These are phyloP conservation scores for Troides aeacus DNA, from an alignment of 2,888 invertebrate genomes.

Conservation along the genomic window DNA sequence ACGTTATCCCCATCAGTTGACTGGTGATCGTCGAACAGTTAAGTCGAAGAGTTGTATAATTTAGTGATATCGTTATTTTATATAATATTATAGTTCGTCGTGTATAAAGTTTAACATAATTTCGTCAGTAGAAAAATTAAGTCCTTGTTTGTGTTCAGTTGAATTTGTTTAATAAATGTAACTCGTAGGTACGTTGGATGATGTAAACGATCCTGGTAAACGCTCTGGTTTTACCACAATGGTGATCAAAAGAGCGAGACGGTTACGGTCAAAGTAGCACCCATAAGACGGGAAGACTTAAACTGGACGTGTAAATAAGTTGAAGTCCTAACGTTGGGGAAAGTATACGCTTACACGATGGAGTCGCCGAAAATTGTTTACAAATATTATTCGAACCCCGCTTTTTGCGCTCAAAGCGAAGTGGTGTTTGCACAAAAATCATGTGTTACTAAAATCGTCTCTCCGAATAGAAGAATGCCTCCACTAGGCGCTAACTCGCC, in stretches of 20 bases:
- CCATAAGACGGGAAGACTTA: conserved; percentile 50
- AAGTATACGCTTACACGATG: conserved; percentile 61
- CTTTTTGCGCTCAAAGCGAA: conserved; percentile 89
- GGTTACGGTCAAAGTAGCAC: conserved; percentile 53
- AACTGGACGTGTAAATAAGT: conserved; percentile 28
- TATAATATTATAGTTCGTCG: not conserved
- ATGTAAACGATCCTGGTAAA: not conserved
- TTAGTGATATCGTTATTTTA: not conserved
- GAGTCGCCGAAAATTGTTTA: conserved; percentile 77
- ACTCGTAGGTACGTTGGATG: not conserved
- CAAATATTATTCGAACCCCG: conserved; percentile 88
- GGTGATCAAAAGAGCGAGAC: conserved; percentile 40
- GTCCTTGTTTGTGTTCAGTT: not conserved
- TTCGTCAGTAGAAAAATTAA: not conserved
- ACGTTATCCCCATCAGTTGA: conserved; percentile 59
- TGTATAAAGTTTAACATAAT: not conserved
- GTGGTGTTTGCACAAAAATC: conserved; percentile 71
- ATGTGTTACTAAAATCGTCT: conserved; percentile 56
- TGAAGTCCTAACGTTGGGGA: conserved; percentile 38
- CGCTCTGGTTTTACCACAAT: conserved; percentile 21
- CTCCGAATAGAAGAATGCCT: conserved; percentile 61
- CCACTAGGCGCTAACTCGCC: conserved; percentile 74
- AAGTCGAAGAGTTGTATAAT: conserved; percentile 37
- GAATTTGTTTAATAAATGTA: not conserved
- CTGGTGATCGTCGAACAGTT: conserved; percentile 54